Conservation (phyloP, 2,888 invertebrate species). For the Dugesia japonica region DNA sequence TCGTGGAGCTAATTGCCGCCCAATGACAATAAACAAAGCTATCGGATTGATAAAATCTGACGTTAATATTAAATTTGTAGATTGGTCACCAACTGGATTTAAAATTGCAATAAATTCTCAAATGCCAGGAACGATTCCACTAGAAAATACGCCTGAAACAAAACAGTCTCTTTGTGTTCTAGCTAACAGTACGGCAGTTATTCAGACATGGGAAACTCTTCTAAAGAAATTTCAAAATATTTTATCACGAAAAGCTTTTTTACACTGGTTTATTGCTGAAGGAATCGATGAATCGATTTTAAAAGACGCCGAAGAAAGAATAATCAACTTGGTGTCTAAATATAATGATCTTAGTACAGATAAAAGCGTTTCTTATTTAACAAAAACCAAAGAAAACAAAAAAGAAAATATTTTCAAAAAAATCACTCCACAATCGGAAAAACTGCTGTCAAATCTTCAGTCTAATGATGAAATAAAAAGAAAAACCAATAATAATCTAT, state of each 20-base stretch:
- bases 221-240: background rate
- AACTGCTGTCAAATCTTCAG: too few relatives aligned
- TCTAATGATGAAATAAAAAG: too few relatives aligned
- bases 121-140: background rate
- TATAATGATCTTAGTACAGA: background rate
- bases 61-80: background rate
- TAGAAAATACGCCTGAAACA: background rate
- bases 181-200: background rate
- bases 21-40: background rate
- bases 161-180: slow-evolving; percentile 2
- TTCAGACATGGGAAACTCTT: background rate
- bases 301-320: background rate
- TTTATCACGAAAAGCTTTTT: background rate
- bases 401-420: too few relatives aligned
- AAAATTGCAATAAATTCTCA: background rate
- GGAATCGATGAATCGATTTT: background rate
- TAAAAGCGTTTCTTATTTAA: background rate
- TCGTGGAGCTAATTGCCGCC: background rate
- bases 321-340: background rate
- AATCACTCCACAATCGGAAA: too few relatives aligned
- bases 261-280: background rate
- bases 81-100: background rate
- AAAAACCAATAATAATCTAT: too few relatives aligned
- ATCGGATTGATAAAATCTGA: background rate
- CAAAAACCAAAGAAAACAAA: background rate